These are phyloP conservation scores for Phalanger gymnotis DNA, from an alignment of 2,797 vertebrate species.

Conservation along the genomic window DNA sequence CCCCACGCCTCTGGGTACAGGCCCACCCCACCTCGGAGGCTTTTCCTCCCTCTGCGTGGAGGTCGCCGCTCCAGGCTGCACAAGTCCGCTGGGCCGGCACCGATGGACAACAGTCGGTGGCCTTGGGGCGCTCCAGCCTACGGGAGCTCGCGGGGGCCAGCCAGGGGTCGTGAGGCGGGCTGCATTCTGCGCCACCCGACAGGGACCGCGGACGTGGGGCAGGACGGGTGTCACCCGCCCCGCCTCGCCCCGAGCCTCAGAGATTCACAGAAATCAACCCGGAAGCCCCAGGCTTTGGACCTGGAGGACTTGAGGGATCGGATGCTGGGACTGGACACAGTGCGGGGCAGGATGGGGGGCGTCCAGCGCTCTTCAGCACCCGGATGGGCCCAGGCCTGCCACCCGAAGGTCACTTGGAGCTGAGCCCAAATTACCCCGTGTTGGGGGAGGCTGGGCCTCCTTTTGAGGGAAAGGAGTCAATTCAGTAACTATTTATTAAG, in stretches of 20 bases:
- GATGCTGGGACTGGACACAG: too few species aligned
- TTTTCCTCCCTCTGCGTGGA: not conserved
- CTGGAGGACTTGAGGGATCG: not conserved
- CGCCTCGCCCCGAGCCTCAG: not conserved
- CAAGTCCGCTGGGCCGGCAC: not conserved
- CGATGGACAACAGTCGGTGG: not conserved
- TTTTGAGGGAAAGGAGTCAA: too few species aligned
- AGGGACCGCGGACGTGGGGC: not conserved
- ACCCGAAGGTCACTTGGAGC: too few species aligned
- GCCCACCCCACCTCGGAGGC: not conserved
- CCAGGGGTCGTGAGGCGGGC: fast-evolving
- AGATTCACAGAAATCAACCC: not conserved
- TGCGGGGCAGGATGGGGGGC: too few species aligned
- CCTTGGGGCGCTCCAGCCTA: not conserved
- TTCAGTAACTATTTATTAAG: too few species aligned
- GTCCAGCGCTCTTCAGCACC: too few species aligned
- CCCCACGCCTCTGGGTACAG: not conserved
- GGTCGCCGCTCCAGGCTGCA: not conserved
- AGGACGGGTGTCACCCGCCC: not conserved
- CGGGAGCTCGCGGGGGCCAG: not conserved
- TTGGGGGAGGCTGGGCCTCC: too few species aligned
- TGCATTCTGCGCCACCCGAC: not conserved
- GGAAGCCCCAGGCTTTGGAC: not conserved
- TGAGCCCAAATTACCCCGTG: too few species aligned
- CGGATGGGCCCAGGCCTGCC: too few species aligned